These are phyloP conservation scores for Criorhina ranunculi DNA, from an alignment of 2,888 invertebrate genomes.

Conservation along the genomic window DNA sequence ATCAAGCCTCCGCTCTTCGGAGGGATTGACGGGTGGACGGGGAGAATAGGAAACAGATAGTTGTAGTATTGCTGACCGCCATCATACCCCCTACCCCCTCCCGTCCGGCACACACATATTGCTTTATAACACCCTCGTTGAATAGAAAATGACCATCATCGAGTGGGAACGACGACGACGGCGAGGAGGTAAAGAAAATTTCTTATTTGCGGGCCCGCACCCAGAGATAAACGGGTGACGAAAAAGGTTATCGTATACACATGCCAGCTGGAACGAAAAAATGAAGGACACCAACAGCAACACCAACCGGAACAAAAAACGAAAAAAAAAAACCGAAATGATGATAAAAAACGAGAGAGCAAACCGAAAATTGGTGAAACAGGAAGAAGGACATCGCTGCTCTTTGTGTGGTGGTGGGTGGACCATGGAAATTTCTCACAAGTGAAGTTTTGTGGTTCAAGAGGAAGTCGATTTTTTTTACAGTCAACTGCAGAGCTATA, in stretches of 20 bases:
- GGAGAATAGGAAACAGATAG: slow-evolving; percentile 50
- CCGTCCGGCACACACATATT: slow-evolving; percentile 26
- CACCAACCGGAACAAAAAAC: slow-evolving; percentile 17
- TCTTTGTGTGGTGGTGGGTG: slow-evolving; percentile 17
- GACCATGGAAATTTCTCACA: slow-evolving; percentile 35
- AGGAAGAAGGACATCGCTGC: slow-evolving; percentile 28
- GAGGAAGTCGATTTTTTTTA: slow-evolving; percentile 57
- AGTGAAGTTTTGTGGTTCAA: slow-evolving; percentile 7
- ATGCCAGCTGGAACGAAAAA: slow-evolving; percentile 23
- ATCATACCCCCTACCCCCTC: slow-evolving; percentile 17
- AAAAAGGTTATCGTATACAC: slow-evolving; percentile 69
- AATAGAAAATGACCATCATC: slow-evolving; percentile 55
- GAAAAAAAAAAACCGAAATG: slow-evolving; percentile 45
- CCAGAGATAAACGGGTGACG: slow-evolving; percentile 65
- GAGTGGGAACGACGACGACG: background rate
- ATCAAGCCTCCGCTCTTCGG: slow-evolving; percentile 41
- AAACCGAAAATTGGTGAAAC: slow-evolving; percentile 32
- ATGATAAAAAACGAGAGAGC: slow-evolving; percentile 35
- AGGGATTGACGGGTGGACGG: background rate
- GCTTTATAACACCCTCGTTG: slow-evolving; percentile 54
- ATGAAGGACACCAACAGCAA: slow-evolving; percentile 14
- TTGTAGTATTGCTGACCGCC: slow-evolving; percentile 53
- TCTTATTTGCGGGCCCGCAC: slow-evolving; percentile 46
- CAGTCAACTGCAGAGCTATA: slow-evolving; percentile 46
- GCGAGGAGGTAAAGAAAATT: slow-evolving; percentile 16